Evolutionary conservation across 2,888 invertebrate species (phyloP), one percentile per base, ranked within the genome.

Genomic region (Agrilus cyanescens): DNA sequence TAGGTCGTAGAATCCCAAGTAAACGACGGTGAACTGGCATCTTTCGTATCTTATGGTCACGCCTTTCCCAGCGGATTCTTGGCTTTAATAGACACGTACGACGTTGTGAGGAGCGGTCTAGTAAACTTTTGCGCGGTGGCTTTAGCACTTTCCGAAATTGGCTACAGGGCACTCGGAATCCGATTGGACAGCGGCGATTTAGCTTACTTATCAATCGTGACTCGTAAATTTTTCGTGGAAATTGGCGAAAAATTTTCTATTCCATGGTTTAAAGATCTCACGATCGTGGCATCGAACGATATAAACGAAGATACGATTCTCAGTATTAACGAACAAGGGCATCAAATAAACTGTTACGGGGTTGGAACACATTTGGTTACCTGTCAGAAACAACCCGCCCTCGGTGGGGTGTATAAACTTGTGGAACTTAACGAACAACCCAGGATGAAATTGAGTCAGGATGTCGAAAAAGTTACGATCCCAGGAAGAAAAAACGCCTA

Each of bases 281-380:
- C 78, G n/a, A 96, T 97, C 53, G 90, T 97, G 44, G 97, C 95
- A 1, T 96, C 95, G 33, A 98, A 97, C 66, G 97, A 97, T 62
- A 96, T 97, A 50, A 97, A 97, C 60, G 97, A 98, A 66, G 96
- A 97, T 51, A 97, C 96, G 1, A 96, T 97, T 58, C 76, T 93
- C 53, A 96, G 95, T 58, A 70, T 97, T 41, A 95, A 96, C 61
- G 95, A 96, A 60, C 96, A 98, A 65, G 89, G 86, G 34, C 95
- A 97, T 62, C 83, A 85, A 61, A 96, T 97, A 50, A 86, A 95
- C 70, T 83, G 88, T 53, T 96, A 91, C 66, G 95, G 94, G 38
- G 93, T 96, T 55, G 95, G 97, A 41, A 98, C 97, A 13, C 96
- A 98, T 74, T 74, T 97, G 60, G 97, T 98, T 4, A 98, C 97